Evolutionary conservation across 2,113 vertebrate species (phyloP).

Genomic region (Dryoscopus gambensis): DNA sequence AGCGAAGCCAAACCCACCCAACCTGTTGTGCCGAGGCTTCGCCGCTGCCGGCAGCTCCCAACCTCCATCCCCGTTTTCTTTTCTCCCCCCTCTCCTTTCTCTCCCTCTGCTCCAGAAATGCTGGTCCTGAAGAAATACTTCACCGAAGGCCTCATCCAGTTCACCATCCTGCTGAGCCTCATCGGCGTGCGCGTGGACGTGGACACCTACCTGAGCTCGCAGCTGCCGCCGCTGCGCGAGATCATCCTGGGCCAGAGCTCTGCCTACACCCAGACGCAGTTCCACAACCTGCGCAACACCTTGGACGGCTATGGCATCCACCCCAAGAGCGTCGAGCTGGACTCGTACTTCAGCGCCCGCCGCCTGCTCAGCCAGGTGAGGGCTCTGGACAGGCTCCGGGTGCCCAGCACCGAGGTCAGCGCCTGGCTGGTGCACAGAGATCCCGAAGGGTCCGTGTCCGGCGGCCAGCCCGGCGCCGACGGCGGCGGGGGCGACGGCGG

Average conservation of each 20-base stretch:
- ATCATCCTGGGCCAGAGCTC: conserved; percentile 99
- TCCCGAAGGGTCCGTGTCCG: conserved; percentile 86
- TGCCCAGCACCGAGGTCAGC: conserved; percentile 90
- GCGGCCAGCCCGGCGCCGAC: conserved; percentile 80
- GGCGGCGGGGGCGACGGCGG: conserved; percentile 75
- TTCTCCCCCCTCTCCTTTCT: background rate
- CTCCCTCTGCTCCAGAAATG: conserved; percentile 86
- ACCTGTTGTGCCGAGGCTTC: conserved; percentile 15
- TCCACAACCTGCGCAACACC: conserved; percentile 95
- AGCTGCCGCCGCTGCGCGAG: conserved; percentile 93
- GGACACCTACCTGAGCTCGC: conserved; percentile 92
- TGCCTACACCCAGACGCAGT: conserved; percentile 98
- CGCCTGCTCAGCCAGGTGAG: conserved; percentile 92
- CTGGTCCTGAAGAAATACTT: conserved; percentile 99
- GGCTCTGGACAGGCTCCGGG: conserved; percentile 89
- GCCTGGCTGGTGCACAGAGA: conserved; percentile 96
- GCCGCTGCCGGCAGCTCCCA: background rate
- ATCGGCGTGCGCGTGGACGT: conserved; percentile 96
- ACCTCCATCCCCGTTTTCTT: background rate
- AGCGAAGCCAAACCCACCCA: background rate
- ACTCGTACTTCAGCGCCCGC: conserved; percentile 89
- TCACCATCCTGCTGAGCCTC: conserved; percentile 98
- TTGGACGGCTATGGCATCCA: conserved; percentile 97
- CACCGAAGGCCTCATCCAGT: conserved; percentile 99
- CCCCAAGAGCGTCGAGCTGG: conserved; percentile 95